Conservation (phyloP, 2,888 invertebrate species). For the Odontothrips loti region DNA sequence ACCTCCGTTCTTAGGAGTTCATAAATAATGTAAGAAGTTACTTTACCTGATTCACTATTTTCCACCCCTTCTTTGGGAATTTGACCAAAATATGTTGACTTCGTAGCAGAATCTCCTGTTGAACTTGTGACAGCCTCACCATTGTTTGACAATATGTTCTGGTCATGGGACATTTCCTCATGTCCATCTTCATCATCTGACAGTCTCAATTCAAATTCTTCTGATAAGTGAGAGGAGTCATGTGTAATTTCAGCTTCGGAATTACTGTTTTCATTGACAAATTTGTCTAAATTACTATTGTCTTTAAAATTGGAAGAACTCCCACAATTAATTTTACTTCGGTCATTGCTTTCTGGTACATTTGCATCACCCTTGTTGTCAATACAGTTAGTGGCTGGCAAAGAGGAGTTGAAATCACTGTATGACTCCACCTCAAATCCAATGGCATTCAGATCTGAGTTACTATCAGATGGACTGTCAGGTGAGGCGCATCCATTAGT, state of each 20-base stretch:
- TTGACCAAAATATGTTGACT: background rate
- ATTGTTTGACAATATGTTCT: background rate
- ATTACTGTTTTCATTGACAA: background rate
- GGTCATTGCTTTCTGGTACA: background rate
- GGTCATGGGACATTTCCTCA: background rate
- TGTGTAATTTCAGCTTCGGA: background rate
- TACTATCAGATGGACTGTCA: background rate
- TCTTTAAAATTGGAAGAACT: background rate
- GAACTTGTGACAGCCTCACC: background rate
- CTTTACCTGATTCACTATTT: background rate
- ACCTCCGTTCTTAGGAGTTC: too few relatives aligned
- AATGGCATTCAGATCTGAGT: background rate
- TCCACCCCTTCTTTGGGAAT: background rate
- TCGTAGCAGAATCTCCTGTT: background rate
- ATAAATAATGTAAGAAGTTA: too few relatives aligned
- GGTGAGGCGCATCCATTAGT: background rate
- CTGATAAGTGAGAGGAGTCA: background rate
- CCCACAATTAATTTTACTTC: background rate
- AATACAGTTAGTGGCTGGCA: background rate
- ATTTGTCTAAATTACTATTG: background rate
- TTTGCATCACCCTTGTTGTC: background rate
- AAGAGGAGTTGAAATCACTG: background rate
- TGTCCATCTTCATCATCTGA: background rate
- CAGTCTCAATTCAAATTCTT: background rate
- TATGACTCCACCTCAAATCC: constrained; percentile 3